phyloP scores from a whole-genome alignment of 2,113 vertebrate genomes.

The Haemorhous mexicanus region DNA sequence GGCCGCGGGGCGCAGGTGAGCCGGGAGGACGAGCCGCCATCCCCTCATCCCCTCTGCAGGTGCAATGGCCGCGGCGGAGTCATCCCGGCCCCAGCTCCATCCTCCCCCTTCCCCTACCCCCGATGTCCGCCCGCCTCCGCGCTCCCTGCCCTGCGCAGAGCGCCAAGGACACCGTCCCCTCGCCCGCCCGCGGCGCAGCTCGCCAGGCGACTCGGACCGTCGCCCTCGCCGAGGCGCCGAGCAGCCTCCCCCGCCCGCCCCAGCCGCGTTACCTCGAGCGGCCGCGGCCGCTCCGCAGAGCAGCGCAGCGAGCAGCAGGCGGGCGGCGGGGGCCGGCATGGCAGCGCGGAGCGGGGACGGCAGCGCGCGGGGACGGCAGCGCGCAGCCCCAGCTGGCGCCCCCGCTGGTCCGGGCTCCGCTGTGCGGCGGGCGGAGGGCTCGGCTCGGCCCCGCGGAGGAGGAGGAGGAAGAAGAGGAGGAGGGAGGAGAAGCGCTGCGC shows the following conservation, averaged over 20 bases:
- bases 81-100: neutral
- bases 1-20: neutral
- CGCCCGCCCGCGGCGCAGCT: neutral
- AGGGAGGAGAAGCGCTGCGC: no score
- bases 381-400: neutral
- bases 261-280: conserved; percentile 58
- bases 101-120: neutral
- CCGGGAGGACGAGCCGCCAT: neutral
- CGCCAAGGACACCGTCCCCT: neutral
- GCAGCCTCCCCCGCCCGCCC: neutral
- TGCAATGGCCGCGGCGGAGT: neutral
- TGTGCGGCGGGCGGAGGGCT: no score
- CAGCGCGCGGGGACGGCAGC: neutral
- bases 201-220: neutral
- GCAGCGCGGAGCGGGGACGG: neutral
- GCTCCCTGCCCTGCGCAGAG: neutral
- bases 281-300: conserved; percentile 55
- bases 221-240: neutral
- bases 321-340: conserved; percentile 16
- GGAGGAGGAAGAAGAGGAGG: no score
- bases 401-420: no score
- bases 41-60: neutral
- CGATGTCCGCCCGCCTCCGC: neutral
- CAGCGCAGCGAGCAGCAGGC: conserved; percentile 68
- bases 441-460: no score